phyloP scores from a whole-genome alignment of 2,888 invertebrate species.

The Meandrusa payeni region DNA sequence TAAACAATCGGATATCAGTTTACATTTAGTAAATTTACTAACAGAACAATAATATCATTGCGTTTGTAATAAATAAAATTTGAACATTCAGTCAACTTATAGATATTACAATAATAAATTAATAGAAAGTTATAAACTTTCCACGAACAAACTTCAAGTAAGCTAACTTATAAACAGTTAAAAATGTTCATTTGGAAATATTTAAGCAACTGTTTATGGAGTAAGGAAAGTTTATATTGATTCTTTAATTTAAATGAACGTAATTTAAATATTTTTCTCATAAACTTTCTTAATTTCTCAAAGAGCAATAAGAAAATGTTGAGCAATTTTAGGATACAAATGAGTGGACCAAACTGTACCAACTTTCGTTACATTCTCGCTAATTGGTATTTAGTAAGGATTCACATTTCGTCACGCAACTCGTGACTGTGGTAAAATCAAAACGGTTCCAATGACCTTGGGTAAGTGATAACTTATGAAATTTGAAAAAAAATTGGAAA shows the following conservation, averaged over 20 bases:
- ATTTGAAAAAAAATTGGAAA: no score
- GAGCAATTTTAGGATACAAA: slow-evolving; percentile 8
- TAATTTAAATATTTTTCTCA: background rate
- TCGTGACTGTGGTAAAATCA: slow-evolving; percentile 46
- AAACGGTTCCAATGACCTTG: slow-evolving; percentile 40
- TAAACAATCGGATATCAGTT: no score
- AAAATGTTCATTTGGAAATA: background rate
- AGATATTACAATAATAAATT: no score
- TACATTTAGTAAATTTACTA: no score
- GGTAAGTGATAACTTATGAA: no score
- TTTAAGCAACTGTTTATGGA: background rate
- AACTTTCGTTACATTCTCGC: slow-evolving; percentile 62
- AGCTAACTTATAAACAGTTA: no score
- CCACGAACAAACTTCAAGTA: background rate
- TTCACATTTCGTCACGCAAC: slow-evolving; percentile 52
- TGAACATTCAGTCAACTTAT: no score
- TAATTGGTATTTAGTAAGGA: slow-evolving; percentile 59
- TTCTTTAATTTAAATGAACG: background rate
- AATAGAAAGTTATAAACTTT: no score
- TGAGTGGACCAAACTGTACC: slow-evolving; percentile 35
- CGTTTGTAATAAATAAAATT: no score
- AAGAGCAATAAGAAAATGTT: slow-evolving; percentile 7
- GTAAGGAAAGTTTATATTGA: slow-evolving; percentile 1
- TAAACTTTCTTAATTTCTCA: slow-evolving; percentile 4
- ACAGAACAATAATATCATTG: no score